Evolutionary conservation across 2,113 vertebrate genomes (phyloP).

Genomic region (Columba livia): DNA sequence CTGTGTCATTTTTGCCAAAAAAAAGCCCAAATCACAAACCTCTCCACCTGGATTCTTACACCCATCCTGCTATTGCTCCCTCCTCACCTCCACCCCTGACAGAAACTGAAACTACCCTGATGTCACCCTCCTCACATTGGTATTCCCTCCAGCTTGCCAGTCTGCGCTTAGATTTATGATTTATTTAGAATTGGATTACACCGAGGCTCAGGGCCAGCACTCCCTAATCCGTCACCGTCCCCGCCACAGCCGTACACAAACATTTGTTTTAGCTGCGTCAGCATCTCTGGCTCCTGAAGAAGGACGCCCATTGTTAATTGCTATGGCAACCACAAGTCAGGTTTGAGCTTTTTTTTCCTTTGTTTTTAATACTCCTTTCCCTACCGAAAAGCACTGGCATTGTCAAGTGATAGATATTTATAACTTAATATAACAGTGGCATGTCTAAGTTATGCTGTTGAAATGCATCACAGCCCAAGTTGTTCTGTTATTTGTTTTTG

Average conservation of each 20-base stretch:
- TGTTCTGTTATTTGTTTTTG: constrained; percentile 72
- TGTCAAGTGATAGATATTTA: constrained; percentile 77
- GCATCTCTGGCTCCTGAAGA: constrained; percentile 66
- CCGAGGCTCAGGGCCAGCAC: constrained; percentile 73
- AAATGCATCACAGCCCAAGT: constrained; percentile 64
- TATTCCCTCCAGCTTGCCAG: constrained; percentile 64
- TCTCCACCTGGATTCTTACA: neutral
- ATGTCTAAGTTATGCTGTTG: constrained; percentile 39
- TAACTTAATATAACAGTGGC: constrained; percentile 73
- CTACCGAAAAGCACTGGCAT: constrained; percentile 40
- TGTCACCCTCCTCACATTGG: constrained; percentile 17
- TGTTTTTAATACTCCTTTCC: neutral
- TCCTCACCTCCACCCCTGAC: neutral
- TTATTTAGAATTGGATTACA: constrained; percentile 80
- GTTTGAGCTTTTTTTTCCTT: neutral
- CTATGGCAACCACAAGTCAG: constrained; percentile 69
- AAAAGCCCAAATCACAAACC: neutral
- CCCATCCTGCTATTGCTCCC: neutral
- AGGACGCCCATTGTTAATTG: constrained; percentile 70
- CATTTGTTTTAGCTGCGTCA: constrained; percentile 81
- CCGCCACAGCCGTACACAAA: constrained; percentile 68
- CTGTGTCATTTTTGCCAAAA: neutral
- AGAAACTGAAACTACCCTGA: constrained; percentile 11
- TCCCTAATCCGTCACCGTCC: constrained; percentile 77
- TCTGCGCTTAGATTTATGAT: constrained; percentile 75